Evolutionary conservation across 2,797 vertebrate genomes (phyloP).

Genomic region (Eidolon dupreanum): DNA sequence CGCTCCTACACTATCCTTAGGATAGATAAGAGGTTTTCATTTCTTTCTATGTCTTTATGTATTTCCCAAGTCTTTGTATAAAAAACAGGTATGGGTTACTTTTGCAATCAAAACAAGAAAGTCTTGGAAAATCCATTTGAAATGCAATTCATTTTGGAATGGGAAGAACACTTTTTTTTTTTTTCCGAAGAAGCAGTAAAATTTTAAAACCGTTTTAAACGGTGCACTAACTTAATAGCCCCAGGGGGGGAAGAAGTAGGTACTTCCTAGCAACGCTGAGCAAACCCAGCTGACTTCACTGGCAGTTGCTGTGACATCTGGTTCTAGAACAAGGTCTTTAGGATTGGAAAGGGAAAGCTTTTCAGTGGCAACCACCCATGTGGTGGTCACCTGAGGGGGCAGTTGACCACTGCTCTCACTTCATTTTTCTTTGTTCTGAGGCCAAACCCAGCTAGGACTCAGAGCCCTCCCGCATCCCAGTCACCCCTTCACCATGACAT

Average conservation of each 20-base stretch:
- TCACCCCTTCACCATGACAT: background rate
- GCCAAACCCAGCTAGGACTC: background rate
- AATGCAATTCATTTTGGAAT: constrained; percentile 45
- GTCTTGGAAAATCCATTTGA: background rate
- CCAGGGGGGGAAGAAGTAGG: constrained; percentile 6
- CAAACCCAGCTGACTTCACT: constrained; percentile 31
- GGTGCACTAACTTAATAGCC: background rate
- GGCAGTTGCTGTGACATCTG: background rate
- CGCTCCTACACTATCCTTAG: background rate
- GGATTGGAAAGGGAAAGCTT: background rate
- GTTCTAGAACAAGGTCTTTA: background rate
- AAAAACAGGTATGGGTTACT: background rate
- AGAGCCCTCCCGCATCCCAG: background rate
- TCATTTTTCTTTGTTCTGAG: background rate
- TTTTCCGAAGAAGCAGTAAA: constrained; percentile 50
- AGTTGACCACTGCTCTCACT: background rate
- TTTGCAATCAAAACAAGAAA: constrained; percentile 43
- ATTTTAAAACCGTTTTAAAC: constrained; percentile 53
- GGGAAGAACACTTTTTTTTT: constrained; percentile 35
- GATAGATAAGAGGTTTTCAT: background rate
- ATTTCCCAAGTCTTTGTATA: background rate
- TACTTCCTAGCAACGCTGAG: constrained; percentile 32
- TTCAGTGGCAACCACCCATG: background rate
- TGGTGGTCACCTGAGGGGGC: background rate
- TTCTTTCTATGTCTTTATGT: background rate